Percentiles rank a stretch among this genome's conserved stretches.
phyloP scores from a whole-genome alignment of 2,888 invertebrate species.

The Nemapogon koenigi region DNA sequence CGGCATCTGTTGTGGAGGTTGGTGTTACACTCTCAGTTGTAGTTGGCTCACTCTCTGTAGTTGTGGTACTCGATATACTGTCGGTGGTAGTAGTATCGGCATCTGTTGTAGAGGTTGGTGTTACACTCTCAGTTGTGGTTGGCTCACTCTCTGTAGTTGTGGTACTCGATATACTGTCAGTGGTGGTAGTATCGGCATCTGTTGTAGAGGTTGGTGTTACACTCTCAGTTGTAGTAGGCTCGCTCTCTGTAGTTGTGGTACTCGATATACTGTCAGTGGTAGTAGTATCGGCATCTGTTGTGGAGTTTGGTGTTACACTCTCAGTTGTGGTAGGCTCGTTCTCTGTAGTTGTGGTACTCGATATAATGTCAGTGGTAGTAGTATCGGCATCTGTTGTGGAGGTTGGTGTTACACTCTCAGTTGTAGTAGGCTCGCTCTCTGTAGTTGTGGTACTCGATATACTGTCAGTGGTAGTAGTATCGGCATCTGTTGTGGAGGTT shows the following conservation, averaged over 20 bases:
- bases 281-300: neutral
- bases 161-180: neutral
- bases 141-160: neutral
- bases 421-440: neutral
- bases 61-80: no score
- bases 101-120: neutral
- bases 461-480: neutral
- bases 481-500: neutral
- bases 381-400: neutral
- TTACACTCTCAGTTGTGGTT: neutral
- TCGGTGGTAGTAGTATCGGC: neutral
- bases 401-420: neutral
- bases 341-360: slow-evolving; percentile 1
- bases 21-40: slow-evolving; percentile 4
- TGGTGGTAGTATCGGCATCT: neutral
- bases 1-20: neutral
- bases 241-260: slow-evolving; percentile 4
- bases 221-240: neutral
- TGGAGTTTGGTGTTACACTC: neutral
- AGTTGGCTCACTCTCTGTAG: neutral
- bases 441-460: neutral
- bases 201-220: no score
- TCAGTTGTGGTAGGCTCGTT: slow-evolving; percentile 1
- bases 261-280: slow-evolving; percentile 1
- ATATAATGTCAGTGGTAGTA: neutral